Conservation (phyloP, 2,888 invertebrate species). For the Beris morrisii region DNA sequence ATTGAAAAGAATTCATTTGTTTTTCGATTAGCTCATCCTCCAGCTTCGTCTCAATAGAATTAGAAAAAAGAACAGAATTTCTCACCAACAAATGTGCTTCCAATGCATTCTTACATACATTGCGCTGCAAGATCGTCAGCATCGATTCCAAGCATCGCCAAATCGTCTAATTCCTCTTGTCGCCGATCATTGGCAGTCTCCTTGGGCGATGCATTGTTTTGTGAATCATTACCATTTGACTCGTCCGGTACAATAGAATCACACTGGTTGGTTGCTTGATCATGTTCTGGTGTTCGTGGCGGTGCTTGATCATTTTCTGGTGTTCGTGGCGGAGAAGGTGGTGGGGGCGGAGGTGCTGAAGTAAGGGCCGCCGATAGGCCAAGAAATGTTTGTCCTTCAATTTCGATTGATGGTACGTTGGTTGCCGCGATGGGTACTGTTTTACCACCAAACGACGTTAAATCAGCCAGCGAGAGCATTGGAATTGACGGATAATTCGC, state of each 20-base stretch:
- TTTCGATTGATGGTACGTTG: neutral
- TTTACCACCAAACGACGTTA: too few species aligned
- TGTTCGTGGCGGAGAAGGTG: slow-evolving; percentile 34
- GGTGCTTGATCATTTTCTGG: slow-evolving; percentile 25
- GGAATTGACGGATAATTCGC: slow-evolving; percentile 27
- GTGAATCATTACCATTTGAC: slow-evolving; percentile 44
- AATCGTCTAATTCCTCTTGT: slow-evolving; percentile 66
- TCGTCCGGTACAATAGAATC: slow-evolving; percentile 13
- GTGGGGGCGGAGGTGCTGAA: slow-evolving; percentile 42
- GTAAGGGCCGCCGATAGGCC: slow-evolving; percentile 33
- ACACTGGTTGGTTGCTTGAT: neutral
- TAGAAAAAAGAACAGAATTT: neutral
- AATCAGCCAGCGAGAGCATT: neutral
- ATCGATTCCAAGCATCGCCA: slow-evolving; percentile 84
- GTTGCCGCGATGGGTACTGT: slow-evolving; percentile 3
- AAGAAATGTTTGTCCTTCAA: slow-evolving; percentile 32
- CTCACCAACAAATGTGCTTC: too few species aligned
- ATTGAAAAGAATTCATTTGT: too few species aligned
- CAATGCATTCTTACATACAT: slow-evolving; percentile 48
- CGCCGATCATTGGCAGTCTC: slow-evolving; percentile 45
- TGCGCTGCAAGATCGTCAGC: slow-evolving; percentile 67
- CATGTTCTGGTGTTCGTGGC: neutral
- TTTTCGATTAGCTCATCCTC: neutral
- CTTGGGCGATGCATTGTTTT: slow-evolving; percentile 46
- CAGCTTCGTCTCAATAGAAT: neutral